These are phyloP conservation scores for Antigone vipio DNA, from an alignment of 2,113 vertebrate species.

Conservation along the genomic window DNA sequence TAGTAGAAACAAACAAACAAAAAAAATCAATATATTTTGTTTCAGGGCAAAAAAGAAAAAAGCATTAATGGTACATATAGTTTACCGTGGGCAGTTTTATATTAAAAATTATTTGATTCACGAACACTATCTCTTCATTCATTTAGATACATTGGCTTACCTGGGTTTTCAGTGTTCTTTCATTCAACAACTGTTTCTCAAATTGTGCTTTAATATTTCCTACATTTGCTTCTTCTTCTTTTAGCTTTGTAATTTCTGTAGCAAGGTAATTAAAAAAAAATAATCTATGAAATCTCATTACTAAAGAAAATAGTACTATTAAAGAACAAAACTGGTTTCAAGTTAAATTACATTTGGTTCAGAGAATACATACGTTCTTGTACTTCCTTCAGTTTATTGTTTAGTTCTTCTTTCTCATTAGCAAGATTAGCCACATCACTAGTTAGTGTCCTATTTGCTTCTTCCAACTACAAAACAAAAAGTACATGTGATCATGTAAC, in stretches of 20 bases:
- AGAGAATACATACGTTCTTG: slow-evolving; percentile 82
- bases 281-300: background rate
- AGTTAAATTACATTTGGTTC: background rate
- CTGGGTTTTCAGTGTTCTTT: slow-evolving; percentile 96
- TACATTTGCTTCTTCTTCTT: slow-evolving; percentile 86
- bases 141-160: slow-evolving; percentile 54
- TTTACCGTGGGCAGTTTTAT: background rate
- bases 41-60: background rate
- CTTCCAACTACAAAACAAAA: slow-evolving; percentile 83
- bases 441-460: slow-evolving; percentile 94
- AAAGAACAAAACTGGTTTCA: background rate
- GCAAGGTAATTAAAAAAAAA: background rate
- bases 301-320: background rate
- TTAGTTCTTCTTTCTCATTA: slow-evolving; percentile 96
- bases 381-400: slow-evolving; percentile 91
- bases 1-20: background rate
- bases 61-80: background rate
- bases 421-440: slow-evolving; percentile 95
- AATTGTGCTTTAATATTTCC: slow-evolving; percentile 84
- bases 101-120: background rate
- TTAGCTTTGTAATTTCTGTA: slow-evolving; percentile 83
- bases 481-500: background rate
- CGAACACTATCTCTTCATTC: background rate
- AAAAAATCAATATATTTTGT: background rate
- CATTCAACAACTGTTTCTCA: slow-evolving; percentile 92